Evolutionary conservation across 1,140 invertebrate genomes (phyloP).

Genomic region (Zaprionus lachaisei): DNA sequence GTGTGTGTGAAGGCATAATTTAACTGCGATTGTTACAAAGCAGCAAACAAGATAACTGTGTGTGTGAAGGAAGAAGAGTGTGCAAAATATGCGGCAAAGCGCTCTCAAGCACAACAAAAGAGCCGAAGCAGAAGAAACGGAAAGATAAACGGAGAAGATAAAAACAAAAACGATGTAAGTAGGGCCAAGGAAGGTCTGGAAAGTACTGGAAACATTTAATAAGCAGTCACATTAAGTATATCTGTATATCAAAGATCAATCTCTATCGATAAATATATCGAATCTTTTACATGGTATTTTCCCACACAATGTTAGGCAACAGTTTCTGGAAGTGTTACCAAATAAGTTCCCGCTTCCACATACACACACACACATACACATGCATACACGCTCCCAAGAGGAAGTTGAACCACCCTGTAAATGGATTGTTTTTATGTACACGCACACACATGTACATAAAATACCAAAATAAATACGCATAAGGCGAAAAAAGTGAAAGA

Average conservation of each 20-base stretch:
- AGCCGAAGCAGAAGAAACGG: slow-evolving; percentile 43
- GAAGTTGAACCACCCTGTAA: slow-evolving; percentile 65
- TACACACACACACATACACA: background rate
- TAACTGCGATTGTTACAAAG: slow-evolving; percentile 70
- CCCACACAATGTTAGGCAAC: slow-evolving; percentile 28
- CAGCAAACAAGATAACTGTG: slow-evolving; percentile 63
- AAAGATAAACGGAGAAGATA: slow-evolving; percentile 23
- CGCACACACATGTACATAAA: slow-evolving; percentile 26
- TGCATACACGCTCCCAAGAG: slow-evolving; percentile 11
- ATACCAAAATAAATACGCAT: slow-evolving; percentile 79
- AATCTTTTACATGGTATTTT: background rate
- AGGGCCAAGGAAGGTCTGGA: slow-evolving; percentile 23
- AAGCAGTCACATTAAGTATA: background rate
- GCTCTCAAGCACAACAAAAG: slow-evolving; percentile 50
- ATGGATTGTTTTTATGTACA: slow-evolving; percentile 73
- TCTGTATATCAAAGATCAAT: background rate
- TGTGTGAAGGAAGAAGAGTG: slow-evolving; percentile 19
- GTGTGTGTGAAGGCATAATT: slow-evolving; percentile 42
- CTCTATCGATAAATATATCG: background rate
- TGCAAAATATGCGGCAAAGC: slow-evolving; percentile 61
- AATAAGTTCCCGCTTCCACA: background rate
- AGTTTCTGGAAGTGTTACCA: slow-evolving; percentile 20
- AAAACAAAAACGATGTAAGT: slow-evolving; percentile 29
- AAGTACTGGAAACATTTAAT: slow-evolving; percentile 2
- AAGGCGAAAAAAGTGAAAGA: slow-evolving; percentile 76